These are phyloP conservation scores for Atethmia centrago DNA, from an alignment of 2,888 invertebrate species.

Conservation along the genomic window DNA sequence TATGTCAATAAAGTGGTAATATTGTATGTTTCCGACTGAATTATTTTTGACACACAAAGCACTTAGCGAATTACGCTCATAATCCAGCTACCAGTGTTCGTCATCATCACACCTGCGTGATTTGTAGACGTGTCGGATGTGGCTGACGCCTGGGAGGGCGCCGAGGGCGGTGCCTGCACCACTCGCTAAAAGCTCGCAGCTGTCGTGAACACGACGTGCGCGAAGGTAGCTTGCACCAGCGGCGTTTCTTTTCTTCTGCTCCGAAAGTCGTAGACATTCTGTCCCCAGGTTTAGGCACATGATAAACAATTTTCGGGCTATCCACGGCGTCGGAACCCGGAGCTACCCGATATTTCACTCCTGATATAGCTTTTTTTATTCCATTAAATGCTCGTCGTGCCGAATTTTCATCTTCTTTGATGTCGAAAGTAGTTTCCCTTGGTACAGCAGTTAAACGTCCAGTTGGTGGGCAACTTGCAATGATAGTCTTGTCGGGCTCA, in stretches of 20 bases:
- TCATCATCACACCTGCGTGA: constrained; percentile 87
- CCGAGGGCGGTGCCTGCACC: constrained; percentile 79
- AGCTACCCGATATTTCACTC: constrained; percentile 84
- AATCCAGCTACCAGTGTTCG: constrained; percentile 58
- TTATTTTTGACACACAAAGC: constrained; percentile 52
- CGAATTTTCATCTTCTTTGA: constrained; percentile 78
- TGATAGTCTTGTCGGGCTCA: constrained; percentile 67
- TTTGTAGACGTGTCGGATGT: constrained; percentile 83
- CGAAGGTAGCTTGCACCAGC: constrained; percentile 82
- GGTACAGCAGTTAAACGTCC: constrained; percentile 80
- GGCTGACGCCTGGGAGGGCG: constrained; percentile 80
- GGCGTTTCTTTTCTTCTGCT: constrained; percentile 75
- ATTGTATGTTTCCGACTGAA: constrained; percentile 36
- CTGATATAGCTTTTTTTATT: constrained; percentile 83
- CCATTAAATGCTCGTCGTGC: constrained; percentile 79
- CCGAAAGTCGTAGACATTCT: constrained; percentile 87
- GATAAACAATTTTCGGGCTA: constrained; percentile 87
- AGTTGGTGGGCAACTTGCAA: constrained; percentile 70
- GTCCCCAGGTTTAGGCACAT: constrained; percentile 85
- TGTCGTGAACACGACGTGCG: constrained; percentile 76
- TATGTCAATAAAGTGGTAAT: constrained; percentile 40
- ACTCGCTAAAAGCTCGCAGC: constrained; percentile 77
- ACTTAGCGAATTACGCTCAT: constrained; percentile 58
- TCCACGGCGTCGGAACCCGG: constrained; percentile 81
- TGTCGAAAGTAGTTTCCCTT: constrained; percentile 78